These are phyloP conservation scores for Progne subis DNA, from an alignment of 2,113 vertebrate species.

Conservation along the genomic window DNA sequence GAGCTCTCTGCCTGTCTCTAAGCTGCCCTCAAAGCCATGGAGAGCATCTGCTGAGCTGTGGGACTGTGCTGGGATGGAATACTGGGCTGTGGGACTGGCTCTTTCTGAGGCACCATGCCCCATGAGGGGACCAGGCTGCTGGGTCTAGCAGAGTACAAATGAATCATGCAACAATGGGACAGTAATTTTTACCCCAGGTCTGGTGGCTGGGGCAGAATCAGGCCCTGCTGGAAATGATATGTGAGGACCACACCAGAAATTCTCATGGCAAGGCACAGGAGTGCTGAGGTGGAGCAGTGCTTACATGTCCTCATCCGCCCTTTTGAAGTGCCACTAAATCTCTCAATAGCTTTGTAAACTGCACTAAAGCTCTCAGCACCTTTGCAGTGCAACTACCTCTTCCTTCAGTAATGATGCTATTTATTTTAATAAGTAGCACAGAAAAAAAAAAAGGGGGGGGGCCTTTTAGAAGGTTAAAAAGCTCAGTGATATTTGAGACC, in stretches of 20 bases:
- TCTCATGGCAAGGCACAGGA: background rate
- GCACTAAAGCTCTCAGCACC: conserved; percentile 37
- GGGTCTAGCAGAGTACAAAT: background rate
- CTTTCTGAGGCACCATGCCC: background rate
- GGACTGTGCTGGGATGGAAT: background rate
- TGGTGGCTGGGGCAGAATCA: background rate
- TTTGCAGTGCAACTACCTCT: conserved; percentile 4
- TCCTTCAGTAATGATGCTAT: conserved; percentile 57
- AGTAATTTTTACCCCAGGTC: background rate
- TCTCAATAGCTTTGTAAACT: conserved; percentile 53
- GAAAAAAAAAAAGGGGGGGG: background rate
- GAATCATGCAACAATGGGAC: background rate
- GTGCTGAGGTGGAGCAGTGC: background rate
- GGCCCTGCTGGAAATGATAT: background rate
- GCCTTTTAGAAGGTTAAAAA: conserved; percentile 60
- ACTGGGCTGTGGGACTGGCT: background rate
- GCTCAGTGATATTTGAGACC: conserved; percentile 67
- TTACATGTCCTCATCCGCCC: background rate
- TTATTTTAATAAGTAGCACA: conserved; percentile 60
- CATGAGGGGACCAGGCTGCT: rapidly evolving
- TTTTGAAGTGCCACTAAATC: background rate
- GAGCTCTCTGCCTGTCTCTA: background rate
- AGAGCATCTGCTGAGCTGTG: rapidly evolving
- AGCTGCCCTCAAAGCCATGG: background rate
- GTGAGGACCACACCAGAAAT: background rate